Conservation (phyloP, 2,797 vertebrate species). For the Kryptolebias ocellatus region DNA sequence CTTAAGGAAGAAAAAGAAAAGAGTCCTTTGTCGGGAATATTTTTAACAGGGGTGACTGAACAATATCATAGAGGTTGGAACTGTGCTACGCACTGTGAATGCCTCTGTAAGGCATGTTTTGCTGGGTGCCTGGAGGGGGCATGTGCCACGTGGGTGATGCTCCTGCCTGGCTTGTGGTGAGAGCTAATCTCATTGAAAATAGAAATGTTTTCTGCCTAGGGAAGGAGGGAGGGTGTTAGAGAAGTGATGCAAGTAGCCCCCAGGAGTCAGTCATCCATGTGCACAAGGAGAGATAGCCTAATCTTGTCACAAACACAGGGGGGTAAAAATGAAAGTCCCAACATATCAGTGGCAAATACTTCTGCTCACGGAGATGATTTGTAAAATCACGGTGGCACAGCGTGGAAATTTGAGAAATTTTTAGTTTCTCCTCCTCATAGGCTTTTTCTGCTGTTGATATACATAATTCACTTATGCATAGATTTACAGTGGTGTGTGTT, state of each 20-base stretch:
- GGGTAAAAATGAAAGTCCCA: constrained; percentile 22
- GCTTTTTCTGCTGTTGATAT: constrained; percentile 32
- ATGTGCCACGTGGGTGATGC: constrained; percentile 50
- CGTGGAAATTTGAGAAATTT: constrained; percentile 24
- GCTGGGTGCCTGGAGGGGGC: constrained; percentile 32
- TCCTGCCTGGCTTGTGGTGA: constrained; percentile 63
- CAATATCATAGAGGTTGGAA: constrained; percentile 19
- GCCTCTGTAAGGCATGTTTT: constrained; percentile 51
- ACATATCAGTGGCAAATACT: constrained; percentile 59
- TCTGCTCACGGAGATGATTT: constrained; percentile 60
- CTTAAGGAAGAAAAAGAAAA: neutral
- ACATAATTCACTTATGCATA: constrained; percentile 38
- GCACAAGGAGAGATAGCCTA: constrained; percentile 76
- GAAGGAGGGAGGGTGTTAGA: constrained; percentile 41
- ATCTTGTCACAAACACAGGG: constrained; percentile 74
- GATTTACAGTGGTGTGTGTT: constrained; percentile 29
- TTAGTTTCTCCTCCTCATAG: constrained; percentile 5
- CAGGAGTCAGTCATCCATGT: constrained; percentile 79
- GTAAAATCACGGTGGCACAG: constrained; percentile 52
- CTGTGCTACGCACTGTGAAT: constrained; percentile 18
- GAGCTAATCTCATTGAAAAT: constrained; percentile 77
- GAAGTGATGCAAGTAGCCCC: constrained; percentile 56
- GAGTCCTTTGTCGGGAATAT: constrained; percentile 16
- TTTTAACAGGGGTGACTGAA: constrained; percentile 19
- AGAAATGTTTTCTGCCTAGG: constrained; percentile 72